Evolutionary conservation across 2,888 invertebrate species (phyloP), one percentile per base, ranked within the genome.

Genomic region (Nomada goodeniana): DNA sequence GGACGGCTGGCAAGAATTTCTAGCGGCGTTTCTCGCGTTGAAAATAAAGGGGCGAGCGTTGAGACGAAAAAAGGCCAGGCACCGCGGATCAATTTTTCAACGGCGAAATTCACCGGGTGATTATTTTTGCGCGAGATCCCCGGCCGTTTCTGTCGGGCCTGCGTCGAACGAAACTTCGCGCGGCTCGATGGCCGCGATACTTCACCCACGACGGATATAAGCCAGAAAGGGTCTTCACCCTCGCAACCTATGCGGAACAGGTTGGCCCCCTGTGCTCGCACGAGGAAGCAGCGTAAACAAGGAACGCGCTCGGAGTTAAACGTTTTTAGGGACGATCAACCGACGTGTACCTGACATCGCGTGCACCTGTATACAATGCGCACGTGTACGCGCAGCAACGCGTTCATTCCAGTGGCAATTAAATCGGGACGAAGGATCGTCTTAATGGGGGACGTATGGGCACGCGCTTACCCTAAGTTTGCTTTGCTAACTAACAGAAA

Each of bases 141-240:
- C 13, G 50, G 26, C n/a, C n/a, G 13, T n/a, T 59, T 2, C 55
- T 55, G 60, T 52, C 50, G 29, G 23, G 52, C 44, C 44, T 52
- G 74, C 23, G 76, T 53, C 47, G 52, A 69, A 69, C 57, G 55
- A 71, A 83, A 68, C 26, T 55, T 69, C 26, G 20, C 4, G 50
- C 55, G 26, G 63, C 60, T 69, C 53, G 70, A 47, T 60, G 57
- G 47, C 29, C 79, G 59, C 52, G 75, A 61, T 64, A 52, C 44
- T 53, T 72, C 52, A 68, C 23, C 59, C 68, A 26, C 74, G 76
- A 73, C 65, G 77, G 83, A 85, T 61, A 80, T 76, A 76, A 60
- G 64, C 69, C 83, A 86, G 74, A 77, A 77, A 74, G 75, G 75
- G 72, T 76, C 60, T 73, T 82, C 77, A 67, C 74, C 82, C 82